Conservation (phyloP, 2,888 invertebrate genomes). For the Hemaris fuciformis region DNA sequence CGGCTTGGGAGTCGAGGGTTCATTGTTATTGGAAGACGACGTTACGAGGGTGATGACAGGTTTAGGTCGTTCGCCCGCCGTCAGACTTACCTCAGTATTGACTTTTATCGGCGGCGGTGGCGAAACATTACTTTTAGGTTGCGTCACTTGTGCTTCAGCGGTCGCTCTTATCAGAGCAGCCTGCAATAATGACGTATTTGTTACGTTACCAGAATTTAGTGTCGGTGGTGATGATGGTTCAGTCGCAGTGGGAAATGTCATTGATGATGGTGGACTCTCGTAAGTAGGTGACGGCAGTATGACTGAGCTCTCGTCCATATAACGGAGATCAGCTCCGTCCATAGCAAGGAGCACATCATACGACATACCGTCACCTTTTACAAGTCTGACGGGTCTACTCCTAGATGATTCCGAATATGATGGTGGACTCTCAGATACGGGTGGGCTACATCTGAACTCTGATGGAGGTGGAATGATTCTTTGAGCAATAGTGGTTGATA, state of each 20-base stretch:
- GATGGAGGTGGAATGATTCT: slow-evolving; percentile 88
- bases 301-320: slow-evolving; percentile 95
- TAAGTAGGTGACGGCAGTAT: slow-evolving; percentile 89
- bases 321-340: slow-evolving; percentile 93
- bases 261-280: slow-evolving; percentile 88
- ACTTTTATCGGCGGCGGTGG: slow-evolving; percentile 81
- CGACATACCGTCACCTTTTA: slow-evolving; percentile 82
- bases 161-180: slow-evolving; percentile 87
- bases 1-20: slow-evolving; percentile 59
- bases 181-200: slow-evolving; percentile 86
- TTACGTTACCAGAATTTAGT: slow-evolving; percentile 67
- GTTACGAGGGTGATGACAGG: slow-evolving; percentile 85
- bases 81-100: slow-evolving; percentile 86
- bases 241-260: slow-evolving; percentile 82
- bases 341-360: slow-evolving; percentile 90
- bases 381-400: slow-evolving; percentile 77
- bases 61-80: slow-evolving; percentile 79
- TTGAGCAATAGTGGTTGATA: slow-evolving; percentile 81
- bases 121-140: slow-evolving; percentile 67
- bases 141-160: slow-evolving; percentile 75
- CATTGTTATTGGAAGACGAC: slow-evolving; percentile 73
- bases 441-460: slow-evolving; percentile 86
- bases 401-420: slow-evolving; percentile 79
- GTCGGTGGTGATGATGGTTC: slow-evolving; percentile 84
- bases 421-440: slow-evolving; percentile 84